Conservation (phyloP, 2,113 vertebrate genomes). For the Origma solitaria region DNA sequence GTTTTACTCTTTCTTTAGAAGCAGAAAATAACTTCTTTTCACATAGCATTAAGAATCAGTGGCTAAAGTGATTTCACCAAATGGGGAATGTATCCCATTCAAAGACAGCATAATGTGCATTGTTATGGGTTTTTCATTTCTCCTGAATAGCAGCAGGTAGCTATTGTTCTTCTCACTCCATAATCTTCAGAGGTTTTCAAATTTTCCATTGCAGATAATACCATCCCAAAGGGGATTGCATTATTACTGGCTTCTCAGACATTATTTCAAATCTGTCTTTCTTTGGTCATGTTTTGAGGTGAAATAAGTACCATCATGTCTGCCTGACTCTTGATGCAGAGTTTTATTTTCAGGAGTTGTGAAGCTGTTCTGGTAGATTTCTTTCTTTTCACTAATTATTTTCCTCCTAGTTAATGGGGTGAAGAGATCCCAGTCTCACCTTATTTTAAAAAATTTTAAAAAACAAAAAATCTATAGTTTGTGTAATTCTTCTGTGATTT, state of each 20-base stretch:
- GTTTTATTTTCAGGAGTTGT: background rate
- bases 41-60: background rate
- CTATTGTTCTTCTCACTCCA: slow-evolving; percentile 15
- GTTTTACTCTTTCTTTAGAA: background rate
- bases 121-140: slow-evolving; percentile 23
- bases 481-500: background rate
- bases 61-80: slow-evolving; percentile 8
- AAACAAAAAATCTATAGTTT: background rate
- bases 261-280: background rate
- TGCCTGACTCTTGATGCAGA: background rate
- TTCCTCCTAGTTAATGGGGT: background rate
- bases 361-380: background rate
- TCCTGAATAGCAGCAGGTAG: background rate
- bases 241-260: background rate
- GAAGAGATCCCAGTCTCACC: background rate
- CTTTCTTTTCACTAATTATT: background rate
- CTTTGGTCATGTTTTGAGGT: background rate
- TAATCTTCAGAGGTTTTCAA: background rate
- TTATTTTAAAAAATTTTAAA: background rate
- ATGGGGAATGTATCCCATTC: background rate
- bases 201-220: background rate
- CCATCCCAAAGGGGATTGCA: background rate
- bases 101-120: background rate
- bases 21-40: background rate
- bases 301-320: background rate